Conservation (phyloP, 64 coral and sea anemone genomes). For the Acropora tenuis region DNA sequence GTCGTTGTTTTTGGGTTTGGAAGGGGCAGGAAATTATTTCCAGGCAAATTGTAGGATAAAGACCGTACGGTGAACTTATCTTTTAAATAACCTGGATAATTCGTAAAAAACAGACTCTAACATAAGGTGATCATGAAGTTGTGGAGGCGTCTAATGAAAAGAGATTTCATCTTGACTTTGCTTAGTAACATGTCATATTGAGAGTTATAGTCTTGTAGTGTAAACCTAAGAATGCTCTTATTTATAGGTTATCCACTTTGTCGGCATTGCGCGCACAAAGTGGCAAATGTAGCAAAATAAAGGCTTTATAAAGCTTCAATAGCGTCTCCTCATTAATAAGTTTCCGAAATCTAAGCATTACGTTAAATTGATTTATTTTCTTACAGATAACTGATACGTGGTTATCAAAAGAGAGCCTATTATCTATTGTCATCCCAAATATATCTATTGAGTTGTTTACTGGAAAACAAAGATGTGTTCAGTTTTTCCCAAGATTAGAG, state of each 20-base stretch:
- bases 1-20: slow-evolving; percentile 31
- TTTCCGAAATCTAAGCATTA: not conserved
- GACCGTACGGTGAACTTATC: not conserved
- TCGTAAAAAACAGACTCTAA: not conserved
- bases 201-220: slow-evolving; percentile 21
- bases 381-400: not conserved
- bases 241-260: slow-evolving; percentile 36
- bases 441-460: slow-evolving; percentile 23
- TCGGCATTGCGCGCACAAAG: slow-evolving; percentile 31
- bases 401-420: slow-evolving; percentile 39
- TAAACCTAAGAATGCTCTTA: slow-evolving; percentile 36
- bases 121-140: not conserved
- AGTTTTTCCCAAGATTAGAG: slow-evolving; percentile 19
- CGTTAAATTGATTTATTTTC: too few relatives aligned
- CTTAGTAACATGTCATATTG: slow-evolving; percentile 5
- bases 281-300: not conserved
- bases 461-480: slow-evolving; percentile 10
- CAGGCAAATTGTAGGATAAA: slow-evolving; percentile 32
- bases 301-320: too few relatives aligned
- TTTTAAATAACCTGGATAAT: not conserved
- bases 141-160: not conserved
- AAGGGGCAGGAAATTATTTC: slow-evolving; percentile 23
- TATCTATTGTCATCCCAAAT: slow-evolving; percentile 55
- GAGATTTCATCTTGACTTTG: slow-evolving; percentile 16
- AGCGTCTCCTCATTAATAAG: not conserved